These are phyloP conservation scores for Noctilio leporinus DNA, from an alignment of 2,113 vertebrate genomes.

Conservation along the genomic window DNA sequence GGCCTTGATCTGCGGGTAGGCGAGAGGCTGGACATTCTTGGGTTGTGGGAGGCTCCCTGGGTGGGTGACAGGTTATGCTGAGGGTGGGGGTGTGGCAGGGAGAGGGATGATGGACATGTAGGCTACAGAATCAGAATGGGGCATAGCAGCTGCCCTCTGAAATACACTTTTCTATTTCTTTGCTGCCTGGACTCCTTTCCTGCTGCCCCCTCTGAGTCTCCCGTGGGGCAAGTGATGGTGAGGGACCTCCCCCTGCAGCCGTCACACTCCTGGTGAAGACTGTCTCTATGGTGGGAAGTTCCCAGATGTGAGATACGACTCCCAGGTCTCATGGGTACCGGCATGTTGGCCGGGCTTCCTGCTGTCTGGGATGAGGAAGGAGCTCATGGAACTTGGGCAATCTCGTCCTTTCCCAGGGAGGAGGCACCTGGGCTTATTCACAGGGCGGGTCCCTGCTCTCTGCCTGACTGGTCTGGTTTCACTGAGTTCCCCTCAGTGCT, in stretches of 20 bases:
- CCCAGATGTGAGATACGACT: not conserved
- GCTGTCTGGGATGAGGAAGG: not conserved
- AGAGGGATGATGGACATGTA: not conserved
- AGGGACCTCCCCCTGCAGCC: not conserved
- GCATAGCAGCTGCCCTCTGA: not conserved
- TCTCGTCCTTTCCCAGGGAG: not conserved
- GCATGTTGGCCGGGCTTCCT: accelerated
- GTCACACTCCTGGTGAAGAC: not conserved
- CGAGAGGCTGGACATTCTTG: not conserved
- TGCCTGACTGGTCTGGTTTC: not conserved
- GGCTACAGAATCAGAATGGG: not conserved
- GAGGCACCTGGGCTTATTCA: conserved; percentile 16
- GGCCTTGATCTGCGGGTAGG: too few relatives aligned
- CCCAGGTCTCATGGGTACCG: not conserved
- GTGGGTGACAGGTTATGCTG: not conserved
- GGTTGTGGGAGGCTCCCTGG: not conserved
- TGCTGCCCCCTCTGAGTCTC: not conserved
- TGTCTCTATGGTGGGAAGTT: not conserved
- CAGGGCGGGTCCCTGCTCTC: not conserved
- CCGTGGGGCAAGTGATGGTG: not conserved
- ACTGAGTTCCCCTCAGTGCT: accelerated
- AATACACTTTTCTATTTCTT: not conserved
- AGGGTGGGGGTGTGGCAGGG: not conserved
- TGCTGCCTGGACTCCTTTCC: not conserved
- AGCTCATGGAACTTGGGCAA: not conserved